Base-by-base conservation (phyloP, 2,797 vertebrate genomes). In the Poeciliopsis paucimaculata region DNA sequence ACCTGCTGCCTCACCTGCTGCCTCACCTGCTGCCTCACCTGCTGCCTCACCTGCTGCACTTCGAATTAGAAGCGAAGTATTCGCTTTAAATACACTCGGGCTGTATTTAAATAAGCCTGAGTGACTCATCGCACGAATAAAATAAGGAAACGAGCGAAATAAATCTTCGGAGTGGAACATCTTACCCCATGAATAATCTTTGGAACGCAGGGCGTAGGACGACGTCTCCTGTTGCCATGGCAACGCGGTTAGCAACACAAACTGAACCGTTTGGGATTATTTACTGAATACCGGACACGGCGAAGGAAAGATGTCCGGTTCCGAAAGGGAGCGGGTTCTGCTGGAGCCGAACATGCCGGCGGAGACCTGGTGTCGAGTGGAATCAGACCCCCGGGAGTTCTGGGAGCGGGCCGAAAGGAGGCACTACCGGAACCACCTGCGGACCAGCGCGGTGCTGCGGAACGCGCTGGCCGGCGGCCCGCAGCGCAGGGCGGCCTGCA, bases 331-430 rank as follows among this genome's bases (percentile, higher is more conserved):
- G 76, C 78, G 26, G 16, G 73, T 87, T 9, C 82, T 96, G 8
- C 79, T 92, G 75, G 90, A 94, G 75, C 55, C 94, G 8, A 96
- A 97, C 46, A 78, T 86, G 82, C 84, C 57, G 55, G 94, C 94
- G 74, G 96, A 97, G 75, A 94, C 94, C 1, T 93, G 95, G 93
- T 97, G 97, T 75, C 90, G 89, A 76, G 94, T 96, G 79, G 96
- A 97, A 82, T 46, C 20, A 46, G 85, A 75, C 73, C 90, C 90
- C 41, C 84, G 36, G 2, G 81, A 89, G 77, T 77, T 75, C 74
- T 94, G 95, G 92, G 62, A 92, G 31, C 83, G 94, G 55, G 47
- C 91, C 10, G 86, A 97, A 78, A 95, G 93, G 80, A 95, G 89
- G 78, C 96, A 97, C 77, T 97, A 93, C 85, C 39, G 70, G 23